phyloP scores from a whole-genome alignment of 2,797 vertebrate genomes.

The Acestrorhynchus altus region DNA sequence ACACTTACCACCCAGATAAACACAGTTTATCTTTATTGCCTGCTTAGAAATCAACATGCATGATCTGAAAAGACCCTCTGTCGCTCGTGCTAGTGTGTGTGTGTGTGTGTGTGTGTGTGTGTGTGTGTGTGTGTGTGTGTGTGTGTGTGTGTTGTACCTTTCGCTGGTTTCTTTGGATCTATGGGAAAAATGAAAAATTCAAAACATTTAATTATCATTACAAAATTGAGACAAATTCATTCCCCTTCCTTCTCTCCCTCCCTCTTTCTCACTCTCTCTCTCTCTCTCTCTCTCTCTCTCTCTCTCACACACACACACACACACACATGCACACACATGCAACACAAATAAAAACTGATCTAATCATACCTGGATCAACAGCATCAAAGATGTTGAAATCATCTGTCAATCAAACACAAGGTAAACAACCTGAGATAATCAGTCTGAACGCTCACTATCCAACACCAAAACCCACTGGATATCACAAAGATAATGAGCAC shows the following conservation, averaged over 20 bases:
- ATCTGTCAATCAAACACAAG: not conserved
- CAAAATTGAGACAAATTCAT: not conserved
- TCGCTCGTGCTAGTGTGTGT: not conserved
- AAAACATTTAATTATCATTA: not conserved
- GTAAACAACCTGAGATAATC: not conserved
- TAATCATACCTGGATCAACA: not conserved
- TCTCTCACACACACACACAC: not conserved
- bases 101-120: too few relatives aligned
- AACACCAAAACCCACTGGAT: not conserved
- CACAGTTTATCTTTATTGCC: not conserved
- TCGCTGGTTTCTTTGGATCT: constrained; percentile 1
- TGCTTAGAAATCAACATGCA: not conserved
- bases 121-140: not conserved
- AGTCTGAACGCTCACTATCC: not conserved
- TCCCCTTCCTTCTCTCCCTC: too few relatives aligned
- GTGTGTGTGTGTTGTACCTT: not conserved
- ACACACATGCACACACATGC: not conserved
- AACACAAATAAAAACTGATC: not conserved
- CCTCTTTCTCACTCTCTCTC: too few relatives aligned
- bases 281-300: too few relatives aligned
- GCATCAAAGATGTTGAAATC: constrained; percentile 8
- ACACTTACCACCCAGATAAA: too few relatives aligned
- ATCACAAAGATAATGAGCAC: not conserved
- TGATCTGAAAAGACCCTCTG: not conserved
- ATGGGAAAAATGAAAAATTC: not conserved